Percentiles rank a stretch among this genome's conserved stretches.
Conservation (phyloP, 2,888 invertebrate genomes). For the Osmoderma eremita region DNA sequence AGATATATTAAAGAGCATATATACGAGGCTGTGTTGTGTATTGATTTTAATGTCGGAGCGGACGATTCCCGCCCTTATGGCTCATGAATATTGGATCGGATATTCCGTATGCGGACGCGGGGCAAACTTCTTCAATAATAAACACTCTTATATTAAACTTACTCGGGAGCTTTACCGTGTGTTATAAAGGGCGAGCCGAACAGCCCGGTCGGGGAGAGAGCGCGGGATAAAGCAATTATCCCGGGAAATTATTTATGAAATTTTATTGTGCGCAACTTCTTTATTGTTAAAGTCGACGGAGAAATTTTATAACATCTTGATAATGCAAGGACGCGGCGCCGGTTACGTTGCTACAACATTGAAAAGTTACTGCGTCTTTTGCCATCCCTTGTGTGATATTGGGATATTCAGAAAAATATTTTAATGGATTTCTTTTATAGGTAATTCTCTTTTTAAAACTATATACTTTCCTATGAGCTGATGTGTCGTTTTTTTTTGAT, state of each 20-base stretch:
- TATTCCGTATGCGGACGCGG: constrained; percentile 57
- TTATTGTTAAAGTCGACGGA: constrained; percentile 58
- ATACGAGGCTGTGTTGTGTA: constrained; percentile 62
- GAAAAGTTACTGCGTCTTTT: constrained; percentile 14
- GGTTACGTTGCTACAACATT: constrained; percentile 33
- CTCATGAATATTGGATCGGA: constrained; percentile 57
- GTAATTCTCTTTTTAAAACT: too few relatives aligned
- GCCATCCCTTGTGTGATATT: not conserved
- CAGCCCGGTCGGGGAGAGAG: constrained; percentile 5
- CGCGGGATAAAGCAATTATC: constrained; percentile 52
- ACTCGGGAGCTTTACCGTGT: constrained; percentile 50
- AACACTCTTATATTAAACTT: constrained; percentile 59
- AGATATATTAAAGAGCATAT: constrained; percentile 61
- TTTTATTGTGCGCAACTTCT: constrained; percentile 57
- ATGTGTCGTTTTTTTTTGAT: too few relatives aligned
- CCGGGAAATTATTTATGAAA: constrained; percentile 59
- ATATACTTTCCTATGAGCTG: too few relatives aligned
- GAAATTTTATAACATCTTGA: constrained; percentile 69
- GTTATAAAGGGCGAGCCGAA: constrained; percentile 49
- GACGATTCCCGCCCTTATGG: constrained; percentile 59
- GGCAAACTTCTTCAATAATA: constrained; percentile 61
- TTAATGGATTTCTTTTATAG: too few relatives aligned
- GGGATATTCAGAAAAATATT: too few relatives aligned
- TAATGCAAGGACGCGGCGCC: constrained; percentile 59
- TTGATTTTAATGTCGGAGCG: constrained; percentile 63